These are phyloP conservation scores for Alsophila aescularia DNA, from an alignment of 2,888 invertebrate species.

Conservation along the genomic window DNA sequence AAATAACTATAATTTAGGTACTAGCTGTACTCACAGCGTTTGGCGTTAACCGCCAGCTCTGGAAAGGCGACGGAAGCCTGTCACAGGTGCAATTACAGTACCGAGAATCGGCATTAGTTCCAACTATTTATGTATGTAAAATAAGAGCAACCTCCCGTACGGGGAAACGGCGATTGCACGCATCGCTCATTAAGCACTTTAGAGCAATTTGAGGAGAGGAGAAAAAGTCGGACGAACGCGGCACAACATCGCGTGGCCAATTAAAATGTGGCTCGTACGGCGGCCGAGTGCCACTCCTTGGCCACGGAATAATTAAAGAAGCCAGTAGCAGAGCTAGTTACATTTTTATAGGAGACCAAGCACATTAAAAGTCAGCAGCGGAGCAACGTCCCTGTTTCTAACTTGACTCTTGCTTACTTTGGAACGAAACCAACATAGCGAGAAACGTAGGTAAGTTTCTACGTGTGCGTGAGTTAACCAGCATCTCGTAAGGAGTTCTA, in stretches of 20 bases:
- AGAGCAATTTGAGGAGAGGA: constrained; percentile 80
- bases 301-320: constrained; percentile 9
- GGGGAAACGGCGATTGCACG: constrained; percentile 83
- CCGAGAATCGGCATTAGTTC: constrained; percentile 83
- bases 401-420: too few relatives aligned
- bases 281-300: constrained; percentile 58
- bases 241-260: constrained; percentile 82
- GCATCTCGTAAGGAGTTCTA: background rate
- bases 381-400: too few relatives aligned
- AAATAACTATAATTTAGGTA: constrained; percentile 80
- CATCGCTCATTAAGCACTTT: constrained; percentile 85
- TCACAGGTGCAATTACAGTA: constrained; percentile 82
- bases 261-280: constrained; percentile 78
- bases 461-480: constrained; percentile 1
- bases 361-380: too few relatives aligned
- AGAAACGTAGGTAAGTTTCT: background rate
- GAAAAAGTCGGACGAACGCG: constrained; percentile 79
- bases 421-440: background rate
- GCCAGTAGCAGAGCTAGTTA: constrained; percentile 16
- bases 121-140: constrained; percentile 84
- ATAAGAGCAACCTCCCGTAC: constrained; percentile 80
- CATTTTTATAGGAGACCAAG: too few relatives aligned
- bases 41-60: constrained; percentile 70
- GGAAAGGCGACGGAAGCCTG: constrained; percentile 82
- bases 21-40: constrained; percentile 53